Evolutionary conservation across 2,888 invertebrate species (phyloP).

Genomic region (Tachina grossa): DNA sequence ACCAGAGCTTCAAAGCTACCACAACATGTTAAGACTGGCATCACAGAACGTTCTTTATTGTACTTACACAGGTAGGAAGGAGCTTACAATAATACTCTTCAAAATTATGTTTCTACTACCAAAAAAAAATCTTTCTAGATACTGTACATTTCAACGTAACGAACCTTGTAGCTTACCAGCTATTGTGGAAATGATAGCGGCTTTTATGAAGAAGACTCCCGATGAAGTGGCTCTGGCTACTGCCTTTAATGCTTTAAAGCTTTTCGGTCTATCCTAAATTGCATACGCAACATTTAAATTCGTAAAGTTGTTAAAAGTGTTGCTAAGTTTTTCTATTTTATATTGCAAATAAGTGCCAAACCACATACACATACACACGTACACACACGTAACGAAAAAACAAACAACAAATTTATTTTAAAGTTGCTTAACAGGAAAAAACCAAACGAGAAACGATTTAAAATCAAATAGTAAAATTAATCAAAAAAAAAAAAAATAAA

Average conservation of each 20-base stretch:
- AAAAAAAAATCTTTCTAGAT: slow-evolving; percentile 83
- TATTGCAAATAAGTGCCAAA: slow-evolving; percentile 64
- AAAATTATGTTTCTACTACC: background rate
- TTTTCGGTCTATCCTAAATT: slow-evolving; percentile 91
- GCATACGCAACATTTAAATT: slow-evolving; percentile 11
- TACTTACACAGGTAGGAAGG: slow-evolving; percentile 81
- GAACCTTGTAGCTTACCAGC: slow-evolving; percentile 97
- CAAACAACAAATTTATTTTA: slow-evolving; percentile 4
- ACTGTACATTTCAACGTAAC: slow-evolving; percentile 97
- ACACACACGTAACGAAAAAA: slow-evolving; percentile 29
- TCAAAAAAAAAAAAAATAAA: slow-evolving; percentile 42
- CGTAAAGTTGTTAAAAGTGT: slow-evolving; percentile 43
- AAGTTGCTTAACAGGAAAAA: slow-evolving; percentile 49
- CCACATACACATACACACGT: slow-evolving; percentile 48
- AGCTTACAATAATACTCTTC: background rate
- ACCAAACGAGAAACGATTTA: slow-evolving; percentile 33
- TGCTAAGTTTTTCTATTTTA: slow-evolving; percentile 51
- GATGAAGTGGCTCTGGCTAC: slow-evolving; percentile 95
- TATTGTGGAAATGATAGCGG: slow-evolving; percentile 96
- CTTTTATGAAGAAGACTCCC: slow-evolving; percentile 92
- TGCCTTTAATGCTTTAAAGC: slow-evolving; percentile 94
- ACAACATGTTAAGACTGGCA: slow-evolving; percentile 91
- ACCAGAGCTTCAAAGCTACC: slow-evolving; percentile 96
- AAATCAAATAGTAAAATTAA: slow-evolving; percentile 37
- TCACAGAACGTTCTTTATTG: slow-evolving; percentile 89